phyloP scores from a whole-genome alignment of 2,888 invertebrate species.

The Trissonchulus latispiculum region DNA sequence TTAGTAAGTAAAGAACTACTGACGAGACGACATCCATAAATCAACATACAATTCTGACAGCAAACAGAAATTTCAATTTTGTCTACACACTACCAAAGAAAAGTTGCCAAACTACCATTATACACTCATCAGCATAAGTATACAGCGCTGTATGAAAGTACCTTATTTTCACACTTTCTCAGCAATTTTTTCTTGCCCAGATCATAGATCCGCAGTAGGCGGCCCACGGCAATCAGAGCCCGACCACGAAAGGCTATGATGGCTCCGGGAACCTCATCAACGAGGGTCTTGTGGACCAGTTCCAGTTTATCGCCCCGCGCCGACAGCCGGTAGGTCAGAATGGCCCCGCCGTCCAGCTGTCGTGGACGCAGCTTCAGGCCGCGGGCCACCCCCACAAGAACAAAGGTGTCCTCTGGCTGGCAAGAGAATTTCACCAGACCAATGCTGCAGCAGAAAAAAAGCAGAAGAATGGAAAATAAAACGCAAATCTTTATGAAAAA shows the following conservation, averaged over 20 bases:
- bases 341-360: slow-evolving; percentile 34
- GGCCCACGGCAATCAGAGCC: slow-evolving; percentile 80
- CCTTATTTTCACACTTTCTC: slow-evolving; percentile 93
- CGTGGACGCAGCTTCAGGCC: slow-evolving; percentile 80
- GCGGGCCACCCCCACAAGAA: slow-evolving; percentile 79
- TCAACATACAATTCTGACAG: no score
- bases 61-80: no score
- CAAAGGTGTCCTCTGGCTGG: slow-evolving; percentile 55
- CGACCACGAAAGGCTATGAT: slow-evolving; percentile 82
- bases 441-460: slow-evolving; percentile 34
- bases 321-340: slow-evolving; percentile 41
- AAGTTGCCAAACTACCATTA: no score
- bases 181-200: slow-evolving; percentile 89
- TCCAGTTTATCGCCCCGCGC: slow-evolving; percentile 70
- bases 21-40: no score
- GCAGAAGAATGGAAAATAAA: no score
- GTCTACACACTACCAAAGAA: no score
- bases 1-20: no score
- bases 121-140: no score
- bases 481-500: no score
- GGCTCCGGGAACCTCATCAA: slow-evolving; percentile 68
- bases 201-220: slow-evolving; percentile 82
- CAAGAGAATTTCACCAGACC: slow-evolving; percentile 68
- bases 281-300: slow-evolving; percentile 78
- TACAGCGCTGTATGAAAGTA: no score